phyloP scores from a whole-genome alignment of 1,140 invertebrate genomes.

The Formica exsecta region DNA sequence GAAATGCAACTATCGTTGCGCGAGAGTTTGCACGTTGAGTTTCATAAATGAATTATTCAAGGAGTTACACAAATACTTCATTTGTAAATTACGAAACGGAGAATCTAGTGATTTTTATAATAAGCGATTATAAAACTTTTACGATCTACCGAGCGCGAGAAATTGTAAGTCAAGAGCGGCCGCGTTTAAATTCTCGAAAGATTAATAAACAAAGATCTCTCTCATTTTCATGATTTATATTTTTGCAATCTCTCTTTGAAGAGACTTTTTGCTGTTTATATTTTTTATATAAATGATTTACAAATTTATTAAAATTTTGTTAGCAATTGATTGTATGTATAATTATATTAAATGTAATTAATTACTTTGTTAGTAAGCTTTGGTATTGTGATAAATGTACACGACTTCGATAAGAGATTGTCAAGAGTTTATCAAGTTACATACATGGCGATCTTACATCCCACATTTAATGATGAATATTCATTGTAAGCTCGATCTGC shows the following conservation, averaged over 20 bases:
- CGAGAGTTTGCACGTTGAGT: neutral
- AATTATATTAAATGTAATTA: too few species aligned
- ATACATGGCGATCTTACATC: neutral
- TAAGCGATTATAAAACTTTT: neutral
- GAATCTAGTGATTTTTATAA: neutral
- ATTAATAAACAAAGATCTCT: neutral
- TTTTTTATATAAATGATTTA: neutral
- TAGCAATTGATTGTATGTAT: too few species aligned
- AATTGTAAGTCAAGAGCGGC: neutral
- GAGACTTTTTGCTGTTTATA: neutral
- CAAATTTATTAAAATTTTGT: too few species aligned
- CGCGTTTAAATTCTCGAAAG: too few species aligned
- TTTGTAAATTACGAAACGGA: neutral
- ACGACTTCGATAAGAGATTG: neutral
- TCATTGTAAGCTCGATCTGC: neutral
- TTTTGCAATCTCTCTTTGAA: neutral
- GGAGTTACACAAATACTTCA: neutral
- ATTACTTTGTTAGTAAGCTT: neutral
- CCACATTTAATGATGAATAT: constrained; percentile 5
- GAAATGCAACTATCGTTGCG: neutral
- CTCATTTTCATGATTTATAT: constrained; percentile 9
- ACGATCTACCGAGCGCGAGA: neutral
- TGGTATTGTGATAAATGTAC: neutral
- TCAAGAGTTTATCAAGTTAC: constrained; percentile 5
- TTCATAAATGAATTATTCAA: neutral